Conservation (phyloP, 2,113 vertebrate species). For the Erythrocercus mccallii region DNA sequence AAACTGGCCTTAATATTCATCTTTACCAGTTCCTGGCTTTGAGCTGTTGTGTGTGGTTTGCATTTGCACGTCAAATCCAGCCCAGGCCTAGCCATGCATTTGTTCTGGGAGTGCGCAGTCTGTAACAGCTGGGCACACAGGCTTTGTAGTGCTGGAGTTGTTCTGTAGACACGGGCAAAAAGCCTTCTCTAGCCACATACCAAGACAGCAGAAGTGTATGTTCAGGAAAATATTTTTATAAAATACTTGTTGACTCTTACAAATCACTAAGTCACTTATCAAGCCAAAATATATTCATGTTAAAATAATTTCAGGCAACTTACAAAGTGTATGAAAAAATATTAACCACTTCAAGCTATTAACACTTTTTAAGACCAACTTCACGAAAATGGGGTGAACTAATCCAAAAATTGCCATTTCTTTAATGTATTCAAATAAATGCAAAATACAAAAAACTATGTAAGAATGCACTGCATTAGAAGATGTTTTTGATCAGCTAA, state of each 20-base stretch:
- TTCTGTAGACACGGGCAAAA: neutral
- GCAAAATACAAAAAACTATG: neutral
- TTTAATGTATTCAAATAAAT: neutral
- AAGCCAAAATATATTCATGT: neutral
- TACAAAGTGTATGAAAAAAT: neutral
- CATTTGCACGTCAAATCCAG: neutral
- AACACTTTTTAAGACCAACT: neutral
- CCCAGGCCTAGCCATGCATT: neutral
- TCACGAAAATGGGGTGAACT: neutral
- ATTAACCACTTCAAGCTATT: neutral
- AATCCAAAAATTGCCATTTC: neutral
- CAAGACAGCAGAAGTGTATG: neutral
- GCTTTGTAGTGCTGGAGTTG: accelerated
- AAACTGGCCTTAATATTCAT: neutral
- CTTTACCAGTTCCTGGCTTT: neutral
- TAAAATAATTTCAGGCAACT: neutral
- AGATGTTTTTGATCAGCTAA: neutral
- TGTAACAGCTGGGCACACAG: accelerated
- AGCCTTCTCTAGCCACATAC: neutral
- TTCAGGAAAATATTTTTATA: neutral
- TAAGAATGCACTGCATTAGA: neutral
- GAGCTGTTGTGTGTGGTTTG: neutral
- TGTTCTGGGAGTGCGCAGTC: neutral
- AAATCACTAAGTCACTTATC: neutral
- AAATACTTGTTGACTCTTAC: neutral